A percentile compares a stretch with the other conserved stretches of the same genome.
Conservation (phyloP, 2,888 invertebrate genomes). For the Andrena bicolor region DNA sequence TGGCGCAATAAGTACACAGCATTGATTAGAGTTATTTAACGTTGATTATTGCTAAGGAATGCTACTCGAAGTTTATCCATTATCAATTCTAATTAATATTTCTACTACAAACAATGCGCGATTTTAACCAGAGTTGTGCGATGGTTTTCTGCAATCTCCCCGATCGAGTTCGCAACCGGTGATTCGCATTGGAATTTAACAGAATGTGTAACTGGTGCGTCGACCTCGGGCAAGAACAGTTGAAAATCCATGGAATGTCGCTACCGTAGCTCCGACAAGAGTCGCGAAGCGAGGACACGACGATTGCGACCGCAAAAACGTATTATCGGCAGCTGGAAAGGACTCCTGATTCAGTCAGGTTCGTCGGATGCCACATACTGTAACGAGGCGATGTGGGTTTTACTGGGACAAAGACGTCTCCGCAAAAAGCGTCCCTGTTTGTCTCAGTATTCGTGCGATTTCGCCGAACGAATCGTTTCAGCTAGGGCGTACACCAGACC, state of each 20-base stretch:
- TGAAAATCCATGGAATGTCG: slow-evolving; percentile 42
- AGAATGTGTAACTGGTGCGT: slow-evolving; percentile 13
- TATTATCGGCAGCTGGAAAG: slow-evolving; percentile 37
- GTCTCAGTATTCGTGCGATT: slow-evolving; percentile 7
- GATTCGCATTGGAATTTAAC: slow-evolving; percentile 1
- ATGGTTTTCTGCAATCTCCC: neutral
- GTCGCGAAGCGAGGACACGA: slow-evolving; percentile 12
- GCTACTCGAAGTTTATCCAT: no score
- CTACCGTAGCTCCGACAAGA: slow-evolving; percentile 2
- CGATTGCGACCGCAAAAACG: slow-evolving; percentile 43
- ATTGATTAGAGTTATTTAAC: neutral
- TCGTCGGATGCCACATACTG: slow-evolving; percentile 47
- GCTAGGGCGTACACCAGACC: neutral
- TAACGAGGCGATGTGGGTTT: slow-evolving; percentile 60
- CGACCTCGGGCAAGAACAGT: slow-evolving; percentile 31
- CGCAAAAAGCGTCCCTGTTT: slow-evolving; percentile 43
- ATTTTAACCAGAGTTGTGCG: neutral
- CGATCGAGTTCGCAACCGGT: slow-evolving; percentile 8
- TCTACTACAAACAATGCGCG: neutral
- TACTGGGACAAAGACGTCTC: slow-evolving; percentile 12
- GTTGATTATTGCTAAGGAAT: no score
- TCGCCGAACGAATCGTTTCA: neutral
- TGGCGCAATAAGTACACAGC: neutral
- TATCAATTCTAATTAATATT: neutral
- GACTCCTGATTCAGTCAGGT: slow-evolving; percentile 37